phyloP scores from a whole-genome alignment of 2,113 vertebrate genomes.

The Galbula dea region DNA sequence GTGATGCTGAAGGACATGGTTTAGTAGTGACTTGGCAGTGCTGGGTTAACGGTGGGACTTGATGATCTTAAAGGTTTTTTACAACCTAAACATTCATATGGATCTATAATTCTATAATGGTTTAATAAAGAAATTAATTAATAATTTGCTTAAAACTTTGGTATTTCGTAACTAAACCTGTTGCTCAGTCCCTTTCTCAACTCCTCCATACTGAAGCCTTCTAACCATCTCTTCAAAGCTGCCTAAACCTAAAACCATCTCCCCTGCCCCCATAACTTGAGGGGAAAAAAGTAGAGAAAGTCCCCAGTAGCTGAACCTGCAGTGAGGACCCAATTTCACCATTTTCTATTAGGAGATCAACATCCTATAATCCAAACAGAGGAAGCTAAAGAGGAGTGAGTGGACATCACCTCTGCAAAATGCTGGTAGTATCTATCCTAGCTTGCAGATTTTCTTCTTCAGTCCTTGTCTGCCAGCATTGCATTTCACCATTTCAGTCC shows the following conservation, averaged over 20 bases:
- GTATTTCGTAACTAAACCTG: neutral
- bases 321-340: neutral
- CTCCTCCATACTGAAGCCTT: neutral
- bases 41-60: neutral
- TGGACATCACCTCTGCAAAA: neutral
- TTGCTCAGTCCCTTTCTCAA: neutral
- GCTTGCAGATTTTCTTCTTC: neutral
- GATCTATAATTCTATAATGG: neutral
- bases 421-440: neutral
- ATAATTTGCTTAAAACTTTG: neutral
- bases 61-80: neutral
- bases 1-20: neutral
- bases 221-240: neutral
- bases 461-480: neutral
- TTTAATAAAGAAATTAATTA: neutral
- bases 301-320: neutral
- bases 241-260: neutral
- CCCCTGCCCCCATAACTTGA: rapidly evolving
- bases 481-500: neutral
- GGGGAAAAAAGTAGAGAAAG: neutral
- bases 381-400: neutral
- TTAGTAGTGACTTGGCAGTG: neutral
- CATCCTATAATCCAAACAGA: neutral
- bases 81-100: neutral
- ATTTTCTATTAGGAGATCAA: rapidly evolving